Conservation (phyloP, 2,888 invertebrate genomes). For the Serrognathus titanus region DNA sequence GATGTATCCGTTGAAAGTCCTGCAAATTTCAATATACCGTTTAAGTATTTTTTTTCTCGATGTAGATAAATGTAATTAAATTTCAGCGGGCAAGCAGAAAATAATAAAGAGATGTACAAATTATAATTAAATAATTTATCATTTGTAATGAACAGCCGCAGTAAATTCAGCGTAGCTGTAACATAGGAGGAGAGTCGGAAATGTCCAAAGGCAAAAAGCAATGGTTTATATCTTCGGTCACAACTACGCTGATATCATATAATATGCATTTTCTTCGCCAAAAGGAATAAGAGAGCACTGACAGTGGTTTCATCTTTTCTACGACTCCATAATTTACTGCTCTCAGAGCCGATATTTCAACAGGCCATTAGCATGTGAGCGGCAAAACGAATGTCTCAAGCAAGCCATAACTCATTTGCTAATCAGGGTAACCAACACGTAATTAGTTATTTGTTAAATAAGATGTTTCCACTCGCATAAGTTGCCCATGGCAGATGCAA, state of each 20-base stretch:
- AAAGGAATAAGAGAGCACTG: slow-evolving; percentile 2
- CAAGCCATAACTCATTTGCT: slow-evolving; percentile 39
- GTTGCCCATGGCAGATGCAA: not conserved
- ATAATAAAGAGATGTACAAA: slow-evolving; percentile 13
- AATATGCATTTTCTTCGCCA: too few species aligned
- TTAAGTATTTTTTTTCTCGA: too few species aligned
- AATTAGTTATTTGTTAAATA: slow-evolving; percentile 41
- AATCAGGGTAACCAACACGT: slow-evolving; percentile 38
- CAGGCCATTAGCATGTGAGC: slow-evolving; percentile 21
- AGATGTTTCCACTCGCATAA: slow-evolving; percentile 27
- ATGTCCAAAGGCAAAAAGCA: not conserved
- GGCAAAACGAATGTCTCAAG: slow-evolving; percentile 29
- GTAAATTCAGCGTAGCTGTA: too few species aligned
- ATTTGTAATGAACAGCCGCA: too few species aligned
- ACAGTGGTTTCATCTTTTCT: slow-evolving; percentile 30
- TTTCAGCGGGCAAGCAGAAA: too few species aligned
- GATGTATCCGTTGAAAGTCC: too few species aligned
- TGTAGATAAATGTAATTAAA: too few species aligned
- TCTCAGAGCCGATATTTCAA: slow-evolving; percentile 17
- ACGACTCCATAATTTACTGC: slow-evolving; percentile 33
- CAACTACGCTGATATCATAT: not conserved
- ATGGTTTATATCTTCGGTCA: not conserved
- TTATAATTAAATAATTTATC: not conserved
- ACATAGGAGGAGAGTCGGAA: too few species aligned
- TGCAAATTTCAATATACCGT: too few species aligned